Conservation (phyloP, 2,888 invertebrate genomes). For the Teleogryllus oceanicus region DNA sequence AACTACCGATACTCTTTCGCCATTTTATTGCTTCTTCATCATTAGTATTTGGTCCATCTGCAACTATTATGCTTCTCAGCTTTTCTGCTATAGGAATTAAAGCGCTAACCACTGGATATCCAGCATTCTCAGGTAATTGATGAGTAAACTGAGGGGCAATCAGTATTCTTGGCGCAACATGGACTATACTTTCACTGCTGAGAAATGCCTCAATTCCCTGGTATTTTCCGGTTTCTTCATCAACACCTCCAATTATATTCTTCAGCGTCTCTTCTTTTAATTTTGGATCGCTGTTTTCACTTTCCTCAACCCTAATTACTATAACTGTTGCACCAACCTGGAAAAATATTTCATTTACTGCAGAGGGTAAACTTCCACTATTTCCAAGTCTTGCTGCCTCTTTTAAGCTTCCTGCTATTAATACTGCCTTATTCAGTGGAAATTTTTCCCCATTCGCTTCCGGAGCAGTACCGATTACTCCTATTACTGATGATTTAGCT, state of each 20-base stretch:
- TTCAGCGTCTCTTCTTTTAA: constrained; percentile 25
- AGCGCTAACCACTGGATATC: too few species aligned
- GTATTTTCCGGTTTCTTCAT: constrained; percentile 19
- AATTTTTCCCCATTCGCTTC: too few species aligned
- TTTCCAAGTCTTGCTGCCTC: background rate
- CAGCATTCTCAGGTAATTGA: too few species aligned
- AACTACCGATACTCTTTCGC: too few species aligned
- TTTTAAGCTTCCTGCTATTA: too few species aligned
- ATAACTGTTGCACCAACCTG: background rate
- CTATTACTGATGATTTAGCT: too few species aligned
- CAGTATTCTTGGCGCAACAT: constrained; percentile 25
- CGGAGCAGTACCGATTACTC: too few species aligned
- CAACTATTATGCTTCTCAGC: too few species aligned
- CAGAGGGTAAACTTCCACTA: background rate
- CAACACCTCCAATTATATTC: constrained; percentile 24
- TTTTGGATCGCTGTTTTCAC: constrained; percentile 25
- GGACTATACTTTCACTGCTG: constrained; percentile 26
- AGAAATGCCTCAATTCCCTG: background rate
- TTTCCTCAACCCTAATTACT: constrained; percentile 18
- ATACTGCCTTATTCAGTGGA: too few species aligned
- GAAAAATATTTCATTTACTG: too few species aligned
- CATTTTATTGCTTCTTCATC: too few species aligned
- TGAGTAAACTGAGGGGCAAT: constrained; percentile 19
- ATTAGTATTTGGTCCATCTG: background rate
- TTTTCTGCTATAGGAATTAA: too few species aligned